These are phyloP conservation scores for Hydrocynus forskahlii DNA, from an alignment of 2,797 vertebrate genomes.

Conservation along the genomic window DNA sequence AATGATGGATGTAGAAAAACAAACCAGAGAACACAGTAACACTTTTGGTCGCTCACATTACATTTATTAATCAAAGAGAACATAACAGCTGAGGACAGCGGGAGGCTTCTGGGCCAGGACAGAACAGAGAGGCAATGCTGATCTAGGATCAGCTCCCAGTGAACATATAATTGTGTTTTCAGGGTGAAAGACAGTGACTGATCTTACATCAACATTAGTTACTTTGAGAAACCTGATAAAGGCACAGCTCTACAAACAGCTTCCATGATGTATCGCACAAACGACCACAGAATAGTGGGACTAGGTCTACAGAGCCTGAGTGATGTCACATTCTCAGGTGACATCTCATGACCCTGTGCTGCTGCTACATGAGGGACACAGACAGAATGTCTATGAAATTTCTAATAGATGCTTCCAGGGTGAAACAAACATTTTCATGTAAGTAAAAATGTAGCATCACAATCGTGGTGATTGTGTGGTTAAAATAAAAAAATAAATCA, in stretches of 20 bases:
- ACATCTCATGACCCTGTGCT: background rate
- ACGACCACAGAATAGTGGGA: background rate
- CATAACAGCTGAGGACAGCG: conserved; percentile 8
- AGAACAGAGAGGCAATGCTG: background rate
- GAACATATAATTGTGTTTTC: background rate
- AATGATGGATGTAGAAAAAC: conserved; percentile 14
- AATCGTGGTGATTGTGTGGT: no score
- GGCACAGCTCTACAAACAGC: background rate
- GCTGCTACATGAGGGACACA: background rate
- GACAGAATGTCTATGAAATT: background rate
- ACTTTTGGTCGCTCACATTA: background rate
- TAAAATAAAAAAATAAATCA: no score
- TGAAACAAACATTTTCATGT: no score
- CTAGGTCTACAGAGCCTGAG: background rate
- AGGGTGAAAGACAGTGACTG: conserved; percentile 18
- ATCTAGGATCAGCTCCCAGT: conserved; percentile 24
- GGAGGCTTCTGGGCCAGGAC: background rate
- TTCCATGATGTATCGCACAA: conserved; percentile 10
- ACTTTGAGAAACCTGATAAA: conserved; percentile 14
- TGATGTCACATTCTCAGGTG: background rate
- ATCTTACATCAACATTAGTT: conserved; percentile 20
- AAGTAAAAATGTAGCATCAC: background rate
- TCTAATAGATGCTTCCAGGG: background rate
- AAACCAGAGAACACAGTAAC: conserved; percentile 11
- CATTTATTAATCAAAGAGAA: conserved; percentile 25